Conservation (phyloP, 1,140 invertebrate genomes). For the Magallana angulata region DNA sequence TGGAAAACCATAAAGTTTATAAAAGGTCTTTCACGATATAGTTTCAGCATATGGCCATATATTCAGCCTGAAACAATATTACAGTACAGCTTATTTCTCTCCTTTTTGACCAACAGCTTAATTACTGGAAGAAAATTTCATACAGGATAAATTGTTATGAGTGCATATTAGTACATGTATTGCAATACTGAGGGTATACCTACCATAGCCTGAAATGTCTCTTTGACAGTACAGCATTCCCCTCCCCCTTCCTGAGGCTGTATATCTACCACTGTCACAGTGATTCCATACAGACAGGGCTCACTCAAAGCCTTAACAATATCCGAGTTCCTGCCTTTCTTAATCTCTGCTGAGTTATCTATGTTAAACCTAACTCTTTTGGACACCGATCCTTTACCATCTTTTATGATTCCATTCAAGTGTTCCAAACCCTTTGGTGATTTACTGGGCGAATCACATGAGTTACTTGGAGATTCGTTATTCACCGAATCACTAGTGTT, state of each 20-base stretch:
- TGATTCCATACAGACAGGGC: slow-evolving; percentile 49
- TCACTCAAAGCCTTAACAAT: slow-evolving; percentile 37
- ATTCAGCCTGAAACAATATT: no score
- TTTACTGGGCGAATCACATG: not conserved
- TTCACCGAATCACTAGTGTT: slow-evolving; percentile 18
- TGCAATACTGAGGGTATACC: not conserved
- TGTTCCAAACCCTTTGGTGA: slow-evolving; percentile 34
- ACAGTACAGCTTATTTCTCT: no score
- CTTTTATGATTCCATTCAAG: slow-evolving; percentile 53
- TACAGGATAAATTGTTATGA: no score
- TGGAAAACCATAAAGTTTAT: no score
- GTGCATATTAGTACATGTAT: no score
- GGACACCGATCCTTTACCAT: slow-evolving; percentile 47
- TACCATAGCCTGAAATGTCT: slow-evolving; percentile 50
- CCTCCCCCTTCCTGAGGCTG: not conserved
- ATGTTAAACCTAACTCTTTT: slow-evolving; percentile 54
- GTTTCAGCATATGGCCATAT: no score
- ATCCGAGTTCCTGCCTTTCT: slow-evolving; percentile 46
- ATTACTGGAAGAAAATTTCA: no score
- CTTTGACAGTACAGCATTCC: slow-evolving; percentile 24
- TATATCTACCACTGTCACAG: slow-evolving; percentile 54
- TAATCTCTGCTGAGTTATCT: slow-evolving; percentile 31
- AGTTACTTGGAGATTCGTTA: not conserved
- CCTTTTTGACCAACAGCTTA: no score
- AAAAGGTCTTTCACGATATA: no score